Evolutionary conservation across 1,140 invertebrate genomes (phyloP).

Genomic region (Hypsibius dujardini): DNA sequence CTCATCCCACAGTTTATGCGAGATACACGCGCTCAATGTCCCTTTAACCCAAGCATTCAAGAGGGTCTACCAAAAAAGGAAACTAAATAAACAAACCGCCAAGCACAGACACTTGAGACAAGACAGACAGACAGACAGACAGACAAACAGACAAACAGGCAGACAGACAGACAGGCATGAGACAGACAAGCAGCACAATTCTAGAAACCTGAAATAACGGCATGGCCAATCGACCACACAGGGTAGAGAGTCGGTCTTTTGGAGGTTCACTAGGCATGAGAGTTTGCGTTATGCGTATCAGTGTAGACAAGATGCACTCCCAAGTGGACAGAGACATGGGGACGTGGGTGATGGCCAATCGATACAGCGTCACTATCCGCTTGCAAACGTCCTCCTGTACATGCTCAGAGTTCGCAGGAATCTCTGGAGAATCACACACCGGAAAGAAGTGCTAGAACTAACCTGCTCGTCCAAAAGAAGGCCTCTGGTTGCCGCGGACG

Average conservation of each 20-base stretch:
- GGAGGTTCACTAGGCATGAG: neutral
- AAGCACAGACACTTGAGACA: too few species aligned
- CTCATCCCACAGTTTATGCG: neutral
- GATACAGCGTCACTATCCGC: neutral
- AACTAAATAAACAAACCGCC: neutral
- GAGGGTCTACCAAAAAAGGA: constrained; percentile 3
- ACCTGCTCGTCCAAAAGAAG: neutral
- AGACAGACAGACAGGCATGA: too few species aligned
- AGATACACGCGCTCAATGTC: neutral
- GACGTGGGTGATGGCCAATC: neutral
- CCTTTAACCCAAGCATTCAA: constrained; percentile 10
- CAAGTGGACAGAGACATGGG: constrained; percentile 12
- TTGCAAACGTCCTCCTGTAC: neutral
- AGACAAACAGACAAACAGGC: too few species aligned
- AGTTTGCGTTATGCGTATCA: neutral
- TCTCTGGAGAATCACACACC: neutral
- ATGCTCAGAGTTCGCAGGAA: neutral
- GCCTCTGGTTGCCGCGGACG: neutral
- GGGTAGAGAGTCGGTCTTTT: neutral
- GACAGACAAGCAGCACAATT: too few species aligned
- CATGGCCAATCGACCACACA: constrained; percentile 9
- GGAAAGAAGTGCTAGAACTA: neutral
- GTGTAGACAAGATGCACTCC: constrained; percentile 7
- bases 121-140: too few species aligned
- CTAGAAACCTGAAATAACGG: neutral